Evolutionary conservation across 2,797 vertebrate species (phyloP).

Genomic region (Phrynocephalus vlangalii): DNA sequence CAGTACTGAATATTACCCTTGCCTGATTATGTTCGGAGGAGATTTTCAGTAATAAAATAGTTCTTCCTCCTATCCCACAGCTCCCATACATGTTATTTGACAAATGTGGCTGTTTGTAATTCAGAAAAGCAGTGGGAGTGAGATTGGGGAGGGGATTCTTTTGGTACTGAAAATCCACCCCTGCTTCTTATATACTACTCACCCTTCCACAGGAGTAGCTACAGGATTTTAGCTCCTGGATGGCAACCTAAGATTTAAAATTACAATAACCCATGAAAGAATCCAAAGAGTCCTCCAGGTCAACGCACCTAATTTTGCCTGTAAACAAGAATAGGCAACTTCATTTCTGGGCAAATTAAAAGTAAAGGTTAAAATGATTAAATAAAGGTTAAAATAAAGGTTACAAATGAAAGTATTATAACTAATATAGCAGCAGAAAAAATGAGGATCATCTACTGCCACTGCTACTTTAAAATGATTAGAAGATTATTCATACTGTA

Average conservation of each 20-base stretch:
- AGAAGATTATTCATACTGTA: constrained; percentile 50
- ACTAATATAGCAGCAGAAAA: background rate
- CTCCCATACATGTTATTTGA: too few relatives aligned
- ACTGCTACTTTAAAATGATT: constrained; percentile 38
- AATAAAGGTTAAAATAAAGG: constrained; percentile 5
- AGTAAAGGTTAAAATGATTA: background rate
- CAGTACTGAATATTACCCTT: too few relatives aligned
- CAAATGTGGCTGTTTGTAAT: too few relatives aligned
- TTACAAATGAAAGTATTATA: constrained; percentile 36
- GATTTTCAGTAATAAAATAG: too few relatives aligned
- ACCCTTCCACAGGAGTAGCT: too few relatives aligned
- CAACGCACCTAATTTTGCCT: constrained; percentile 20
- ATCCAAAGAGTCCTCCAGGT: background rate
- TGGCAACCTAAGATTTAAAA: background rate
- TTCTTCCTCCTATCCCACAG: too few relatives aligned
- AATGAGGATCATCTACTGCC: constrained; percentile 44
- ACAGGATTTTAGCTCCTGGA: background rate
- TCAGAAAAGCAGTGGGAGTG: too few relatives aligned
- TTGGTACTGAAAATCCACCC: too few relatives aligned
- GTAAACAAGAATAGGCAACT: constrained; percentile 36
- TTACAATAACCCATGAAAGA: too few relatives aligned
- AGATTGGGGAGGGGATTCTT: too few relatives aligned
- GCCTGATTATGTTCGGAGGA: too few relatives aligned
- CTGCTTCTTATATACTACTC: too few relatives aligned
- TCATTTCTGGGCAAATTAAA: background rate